These are phyloP conservation scores for Chrysolina americana DNA, from an alignment of 2,888 invertebrate species.

Conservation along the genomic window DNA sequence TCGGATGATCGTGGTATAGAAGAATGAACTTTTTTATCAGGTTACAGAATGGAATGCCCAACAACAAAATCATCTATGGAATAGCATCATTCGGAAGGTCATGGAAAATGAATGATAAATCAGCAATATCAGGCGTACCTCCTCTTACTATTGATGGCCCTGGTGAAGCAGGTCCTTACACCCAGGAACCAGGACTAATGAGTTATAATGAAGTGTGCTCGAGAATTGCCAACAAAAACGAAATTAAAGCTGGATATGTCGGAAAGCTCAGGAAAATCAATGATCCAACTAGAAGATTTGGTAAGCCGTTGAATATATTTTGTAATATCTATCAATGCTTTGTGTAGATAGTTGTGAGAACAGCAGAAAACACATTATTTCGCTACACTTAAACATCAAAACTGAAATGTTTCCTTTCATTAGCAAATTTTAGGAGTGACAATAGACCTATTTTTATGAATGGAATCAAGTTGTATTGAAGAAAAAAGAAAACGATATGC, in stretches of 20 bases:
- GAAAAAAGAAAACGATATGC: too few species aligned
- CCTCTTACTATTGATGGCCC: slow-evolving; percentile 80
- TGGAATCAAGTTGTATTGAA: too few species aligned
- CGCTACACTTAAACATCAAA: not conserved
- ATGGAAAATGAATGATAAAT: slow-evolving; percentile 84
- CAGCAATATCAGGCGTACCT: slow-evolving; percentile 84
- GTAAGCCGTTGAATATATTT: slow-evolving; percentile 66
- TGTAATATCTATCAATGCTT: not conserved
- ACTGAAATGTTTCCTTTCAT: not conserved
- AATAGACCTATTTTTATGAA: too few species aligned
- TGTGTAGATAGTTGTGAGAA: not conserved
- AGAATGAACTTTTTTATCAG: slow-evolving; percentile 63
- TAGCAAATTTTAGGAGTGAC: not conserved
- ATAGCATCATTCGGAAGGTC: slow-evolving; percentile 82
- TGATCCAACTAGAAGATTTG: slow-evolving; percentile 86
- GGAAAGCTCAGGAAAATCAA: slow-evolving; percentile 81
- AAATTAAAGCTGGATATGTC: slow-evolving; percentile 77
- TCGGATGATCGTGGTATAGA: too few species aligned
- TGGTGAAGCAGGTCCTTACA: slow-evolving; percentile 82
- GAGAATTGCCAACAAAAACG: slow-evolving; percentile 79
- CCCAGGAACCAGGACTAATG: slow-evolving; percentile 78
- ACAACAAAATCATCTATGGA: slow-evolving; percentile 79
- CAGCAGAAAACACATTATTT: not conserved
- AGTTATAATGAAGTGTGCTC: slow-evolving; percentile 88
- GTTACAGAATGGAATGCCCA: slow-evolving; percentile 76